These are phyloP conservation scores for Microctonus aethiopoides DNA, from an alignment of 2,888 invertebrate genomes.

Conservation along the genomic window DNA sequence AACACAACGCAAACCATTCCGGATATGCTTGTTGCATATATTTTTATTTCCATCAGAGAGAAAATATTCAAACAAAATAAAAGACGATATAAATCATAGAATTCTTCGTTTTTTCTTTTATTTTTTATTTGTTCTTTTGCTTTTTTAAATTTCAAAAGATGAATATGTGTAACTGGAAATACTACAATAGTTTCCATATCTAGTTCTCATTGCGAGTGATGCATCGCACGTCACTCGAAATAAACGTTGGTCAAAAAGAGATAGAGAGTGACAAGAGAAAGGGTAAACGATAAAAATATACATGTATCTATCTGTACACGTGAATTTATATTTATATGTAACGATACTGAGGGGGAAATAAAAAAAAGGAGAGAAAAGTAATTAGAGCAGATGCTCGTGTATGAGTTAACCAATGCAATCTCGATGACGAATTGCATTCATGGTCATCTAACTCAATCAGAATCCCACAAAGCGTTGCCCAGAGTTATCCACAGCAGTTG, in stretches of 20 bases:
- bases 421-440: slow-evolving; percentile 44
- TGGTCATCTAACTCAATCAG: slow-evolving; percentile 46
- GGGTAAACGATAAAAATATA: background rate
- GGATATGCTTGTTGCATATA: background rate
- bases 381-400: slow-evolving; percentile 48
- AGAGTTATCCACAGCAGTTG: slow-evolving; percentile 32
- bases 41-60: background rate
- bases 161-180: background rate
- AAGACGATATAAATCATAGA: background rate
- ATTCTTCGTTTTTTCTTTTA: background rate
- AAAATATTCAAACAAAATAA: background rate
- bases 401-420: slow-evolving; percentile 44
- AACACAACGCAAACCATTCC: background rate
- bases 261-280: background rate
- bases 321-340: too few relatives aligned
- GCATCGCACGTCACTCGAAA: background rate
- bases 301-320: too few relatives aligned
- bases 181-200: background rate
- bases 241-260: background rate
- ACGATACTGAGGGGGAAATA: background rate
- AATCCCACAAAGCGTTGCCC: slow-evolving; percentile 47
- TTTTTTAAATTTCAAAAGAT: background rate
- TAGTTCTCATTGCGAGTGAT: background rate
- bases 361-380: slow-evolving; percentile 34
- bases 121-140: background rate